Evolutionary conservation across 1,140 invertebrate genomes (phyloP).

Genomic region (Catajapyx aquilonaris): DNA sequence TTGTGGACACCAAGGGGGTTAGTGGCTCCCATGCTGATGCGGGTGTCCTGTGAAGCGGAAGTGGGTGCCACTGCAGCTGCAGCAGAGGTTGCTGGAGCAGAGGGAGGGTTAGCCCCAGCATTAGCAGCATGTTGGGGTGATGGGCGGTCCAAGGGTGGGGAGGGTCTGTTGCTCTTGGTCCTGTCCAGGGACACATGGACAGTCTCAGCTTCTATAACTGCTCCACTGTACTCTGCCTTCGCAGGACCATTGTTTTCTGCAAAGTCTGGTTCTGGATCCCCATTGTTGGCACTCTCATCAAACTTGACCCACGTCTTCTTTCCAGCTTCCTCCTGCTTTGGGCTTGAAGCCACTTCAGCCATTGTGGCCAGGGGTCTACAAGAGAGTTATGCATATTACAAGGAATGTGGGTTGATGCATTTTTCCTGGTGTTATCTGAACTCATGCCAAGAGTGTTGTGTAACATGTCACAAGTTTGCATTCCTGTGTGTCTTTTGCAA

Average conservation of each 20-base stretch:
- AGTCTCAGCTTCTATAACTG: constrained; percentile 12
- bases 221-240: constrained; percentile 8
- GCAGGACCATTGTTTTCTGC: not conserved
- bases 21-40: not conserved
- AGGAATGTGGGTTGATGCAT: no score
- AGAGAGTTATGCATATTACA: no score
- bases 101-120: not conserved
- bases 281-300: no score
- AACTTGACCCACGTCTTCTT: no score
- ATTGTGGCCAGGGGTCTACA: no score
- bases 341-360: no score
- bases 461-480: no score
- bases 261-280: not conserved
- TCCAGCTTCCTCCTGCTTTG: no score
- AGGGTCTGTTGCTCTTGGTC: constrained; percentile 4
- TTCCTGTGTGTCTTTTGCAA: no score
- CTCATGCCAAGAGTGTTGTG: no score
- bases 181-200: constrained; percentile 8
- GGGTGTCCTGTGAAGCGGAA: not conserved
- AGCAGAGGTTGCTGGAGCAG: not conserved
- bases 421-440: no score
- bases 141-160: not conserved
- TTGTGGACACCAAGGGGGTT: constrained; percentile 8
- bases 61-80: no score
- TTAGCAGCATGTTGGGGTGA: not conserved